Percentiles rank a stretch among this genome's conserved stretches.
These are phyloP conservation scores for Aphelinus atriplicis DNA, from an alignment of 1,140 invertebrate species.

Conservation along the genomic window DNA sequence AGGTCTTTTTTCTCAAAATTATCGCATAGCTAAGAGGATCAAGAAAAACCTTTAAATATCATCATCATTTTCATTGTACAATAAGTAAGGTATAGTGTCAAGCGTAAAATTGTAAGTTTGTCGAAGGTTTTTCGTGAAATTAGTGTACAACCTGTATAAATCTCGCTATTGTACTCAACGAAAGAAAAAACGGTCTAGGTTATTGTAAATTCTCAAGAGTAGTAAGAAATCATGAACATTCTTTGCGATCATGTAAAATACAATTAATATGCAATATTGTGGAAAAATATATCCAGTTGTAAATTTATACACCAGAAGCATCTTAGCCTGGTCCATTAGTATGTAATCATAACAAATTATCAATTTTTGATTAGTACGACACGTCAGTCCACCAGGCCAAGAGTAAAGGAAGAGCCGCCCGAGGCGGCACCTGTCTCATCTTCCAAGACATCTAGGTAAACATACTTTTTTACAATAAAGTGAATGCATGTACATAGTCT, in stretches of 20 bases:
- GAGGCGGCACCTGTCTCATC: slow-evolving; percentile 68
- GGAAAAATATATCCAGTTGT: slow-evolving; percentile 19
- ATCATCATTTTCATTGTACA: slow-evolving; percentile 27
- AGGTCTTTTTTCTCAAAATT: too few species aligned
- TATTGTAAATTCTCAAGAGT: slow-evolving; percentile 24
- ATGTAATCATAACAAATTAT: slow-evolving; percentile 64
- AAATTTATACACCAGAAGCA: slow-evolving; percentile 36
- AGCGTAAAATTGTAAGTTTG: slow-evolving; percentile 31
- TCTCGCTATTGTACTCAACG: slow-evolving; percentile 31
- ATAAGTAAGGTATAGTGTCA: slow-evolving; percentile 25
- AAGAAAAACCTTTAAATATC: slow-evolving; percentile 1
- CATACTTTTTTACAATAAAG: slow-evolving; percentile 56
- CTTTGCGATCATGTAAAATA: slow-evolving; percentile 30
- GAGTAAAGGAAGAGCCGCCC: slow-evolving; percentile 67
- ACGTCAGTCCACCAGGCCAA: slow-evolving; percentile 70
- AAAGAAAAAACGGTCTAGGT: slow-evolving; percentile 10
- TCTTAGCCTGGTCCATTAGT: slow-evolving; percentile 38
- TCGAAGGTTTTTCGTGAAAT: slow-evolving; percentile 19
- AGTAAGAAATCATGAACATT: background rate
- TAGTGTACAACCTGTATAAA: slow-evolving; percentile 21
- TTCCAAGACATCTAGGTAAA: slow-evolving; percentile 68
- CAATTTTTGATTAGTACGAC: slow-evolving; percentile 72
- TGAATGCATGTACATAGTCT: slow-evolving; percentile 57
- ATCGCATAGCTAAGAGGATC: background rate
- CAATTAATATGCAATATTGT: slow-evolving; percentile 9